These are phyloP conservation scores for Drosophila albomicans DNA, from an alignment of 1,140 invertebrate genomes.

Conservation along the genomic window DNA sequence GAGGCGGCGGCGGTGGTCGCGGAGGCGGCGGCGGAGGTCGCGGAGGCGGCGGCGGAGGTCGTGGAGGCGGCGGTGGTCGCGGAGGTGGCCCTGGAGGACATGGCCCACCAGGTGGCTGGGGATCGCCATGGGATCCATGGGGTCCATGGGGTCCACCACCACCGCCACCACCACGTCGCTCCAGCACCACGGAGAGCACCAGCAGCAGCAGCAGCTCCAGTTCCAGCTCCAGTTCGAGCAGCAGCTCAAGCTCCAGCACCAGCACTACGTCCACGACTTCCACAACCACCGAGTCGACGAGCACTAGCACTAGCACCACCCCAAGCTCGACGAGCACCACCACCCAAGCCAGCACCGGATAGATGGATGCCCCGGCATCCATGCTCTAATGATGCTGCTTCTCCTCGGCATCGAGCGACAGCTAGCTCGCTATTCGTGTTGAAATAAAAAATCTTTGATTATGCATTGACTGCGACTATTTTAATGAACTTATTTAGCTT, in stretches of 20 bases:
- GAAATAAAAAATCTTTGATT: too few species aligned
- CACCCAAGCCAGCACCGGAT: too few species aligned
- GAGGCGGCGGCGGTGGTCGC: background rate
- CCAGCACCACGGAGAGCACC: conserved; percentile 9
- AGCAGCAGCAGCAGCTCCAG: conserved; percentile 6
- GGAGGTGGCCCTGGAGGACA: background rate
- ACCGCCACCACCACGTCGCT: conserved; percentile 2
- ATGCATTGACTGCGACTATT: too few species aligned
- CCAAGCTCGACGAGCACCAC: too few species aligned
- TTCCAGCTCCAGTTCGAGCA: conserved; percentile 22
- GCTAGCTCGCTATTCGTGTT: too few species aligned
- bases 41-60: background rate
- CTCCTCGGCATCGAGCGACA: background rate
- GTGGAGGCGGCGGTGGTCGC: background rate
- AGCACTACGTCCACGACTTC: conserved; percentile 13
- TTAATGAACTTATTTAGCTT: too few species aligned
- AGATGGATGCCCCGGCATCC: too few species aligned
- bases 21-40: background rate
- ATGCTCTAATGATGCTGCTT: background rate
- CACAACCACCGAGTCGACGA: background rate
- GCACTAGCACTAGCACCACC: too few species aligned
- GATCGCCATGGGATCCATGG: too few species aligned
- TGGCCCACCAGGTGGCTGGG: background rate
- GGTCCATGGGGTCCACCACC: too few species aligned
- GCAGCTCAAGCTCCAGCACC: background rate